Conservation (phyloP, 2,113 vertebrate genomes). For the Passer montanus region DNA sequence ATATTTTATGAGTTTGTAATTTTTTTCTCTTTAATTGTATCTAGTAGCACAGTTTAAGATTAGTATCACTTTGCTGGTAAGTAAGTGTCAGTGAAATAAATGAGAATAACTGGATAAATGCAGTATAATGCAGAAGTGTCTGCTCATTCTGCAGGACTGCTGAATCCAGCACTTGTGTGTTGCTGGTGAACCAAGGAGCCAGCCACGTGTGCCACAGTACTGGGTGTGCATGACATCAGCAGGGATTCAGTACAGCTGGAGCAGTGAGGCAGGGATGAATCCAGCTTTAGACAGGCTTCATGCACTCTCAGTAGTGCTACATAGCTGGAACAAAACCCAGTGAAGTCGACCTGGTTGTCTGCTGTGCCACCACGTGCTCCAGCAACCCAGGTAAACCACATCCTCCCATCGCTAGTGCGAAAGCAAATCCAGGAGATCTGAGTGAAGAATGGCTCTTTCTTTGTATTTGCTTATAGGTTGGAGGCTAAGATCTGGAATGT, state of each 20-base stretch:
- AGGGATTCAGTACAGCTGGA: neutral
- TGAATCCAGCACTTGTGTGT: neutral
- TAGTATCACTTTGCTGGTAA: neutral
- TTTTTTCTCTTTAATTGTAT: neutral
- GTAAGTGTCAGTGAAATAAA: neutral
- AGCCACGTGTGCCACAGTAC: rapidly evolving
- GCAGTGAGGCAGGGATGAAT: neutral
- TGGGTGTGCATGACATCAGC: neutral
- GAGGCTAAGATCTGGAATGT: neutral
- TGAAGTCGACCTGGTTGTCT: neutral
- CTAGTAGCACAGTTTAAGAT: neutral
- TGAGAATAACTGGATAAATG: neutral
- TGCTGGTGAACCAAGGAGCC: neutral
- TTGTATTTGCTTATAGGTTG: neutral
- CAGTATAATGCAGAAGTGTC: neutral
- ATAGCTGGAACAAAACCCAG: neutral
- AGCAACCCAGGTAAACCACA: neutral
- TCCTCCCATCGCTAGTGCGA: rapidly evolving
- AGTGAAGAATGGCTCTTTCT: neutral
- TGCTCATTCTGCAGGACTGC: neutral
- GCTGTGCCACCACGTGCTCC: neutral
- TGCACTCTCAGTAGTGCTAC: rapidly evolving
- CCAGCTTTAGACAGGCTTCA: neutral
- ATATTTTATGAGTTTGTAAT: neutral
- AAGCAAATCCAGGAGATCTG: neutral